Evolutionary conservation across 2,888 invertebrate genomes (phyloP).

Genomic region (Drosophila austrosaltans): DNA sequence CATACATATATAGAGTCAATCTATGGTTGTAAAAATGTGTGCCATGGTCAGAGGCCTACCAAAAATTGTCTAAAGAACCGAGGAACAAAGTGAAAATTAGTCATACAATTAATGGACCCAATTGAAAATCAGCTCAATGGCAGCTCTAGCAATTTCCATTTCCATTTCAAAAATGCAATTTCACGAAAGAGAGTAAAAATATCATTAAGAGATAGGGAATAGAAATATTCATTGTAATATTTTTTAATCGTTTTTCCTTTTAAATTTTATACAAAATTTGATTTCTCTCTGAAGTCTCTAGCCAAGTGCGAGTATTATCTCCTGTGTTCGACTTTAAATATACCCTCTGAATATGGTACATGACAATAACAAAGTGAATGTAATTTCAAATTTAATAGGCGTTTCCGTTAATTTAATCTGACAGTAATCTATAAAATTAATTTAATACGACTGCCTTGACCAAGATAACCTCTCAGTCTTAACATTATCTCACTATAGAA

Average conservation of each 20-base stretch:
- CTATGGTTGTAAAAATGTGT: constrained; percentile 3
- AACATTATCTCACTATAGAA: background rate
- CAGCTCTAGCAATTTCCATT: background rate
- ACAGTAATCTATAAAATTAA: background rate
- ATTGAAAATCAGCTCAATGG: background rate
- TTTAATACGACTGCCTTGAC: background rate
- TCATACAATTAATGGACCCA: constrained; percentile 12
- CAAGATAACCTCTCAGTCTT: background rate
- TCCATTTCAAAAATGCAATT: background rate
- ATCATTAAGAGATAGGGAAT: background rate
- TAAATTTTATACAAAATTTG: no score
- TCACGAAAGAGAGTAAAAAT: background rate
- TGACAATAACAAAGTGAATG: no score
- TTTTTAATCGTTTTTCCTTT: no score
- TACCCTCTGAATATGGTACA: no score
- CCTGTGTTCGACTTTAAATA: no score
- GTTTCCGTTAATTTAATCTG: constrained; percentile 2
- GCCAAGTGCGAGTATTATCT: no score
- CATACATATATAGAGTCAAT: constrained; percentile 4
- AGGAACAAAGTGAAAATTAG: constrained; percentile 2
- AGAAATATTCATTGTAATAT: no score
- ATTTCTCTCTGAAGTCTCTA: no score
- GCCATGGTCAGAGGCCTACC: constrained; percentile 18
- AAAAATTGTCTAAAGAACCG: constrained; percentile 14
- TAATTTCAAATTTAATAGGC: background rate